These are phyloP conservation scores for Caenorhabditis drosophilae DNA, from an alignment of 2,888 invertebrate species.

Conservation along the genomic window DNA sequence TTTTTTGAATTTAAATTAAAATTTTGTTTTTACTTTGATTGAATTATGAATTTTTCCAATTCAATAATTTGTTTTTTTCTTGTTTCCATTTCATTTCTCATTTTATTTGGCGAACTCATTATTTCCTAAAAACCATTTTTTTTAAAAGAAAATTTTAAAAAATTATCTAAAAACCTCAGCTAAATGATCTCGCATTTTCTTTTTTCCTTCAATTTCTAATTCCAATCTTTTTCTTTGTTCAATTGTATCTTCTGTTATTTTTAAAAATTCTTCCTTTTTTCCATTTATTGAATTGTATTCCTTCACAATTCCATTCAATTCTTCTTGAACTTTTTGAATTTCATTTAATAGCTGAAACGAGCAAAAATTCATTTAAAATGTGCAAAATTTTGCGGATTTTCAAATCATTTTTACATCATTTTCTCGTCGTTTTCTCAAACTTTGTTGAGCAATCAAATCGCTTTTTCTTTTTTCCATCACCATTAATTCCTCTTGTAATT, in stretches of 20 bases:
- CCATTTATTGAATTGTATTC: slow-evolving; percentile 5
- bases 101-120: slow-evolving; percentile 12
- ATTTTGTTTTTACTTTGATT: slow-evolving; percentile 7
- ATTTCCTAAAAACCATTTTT: slow-evolving; percentile 12
- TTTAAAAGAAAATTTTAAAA: background rate
- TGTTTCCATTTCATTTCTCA: slow-evolving; percentile 12
- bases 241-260: slow-evolving; percentile 5
- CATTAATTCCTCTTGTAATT: slow-evolving; percentile 2
- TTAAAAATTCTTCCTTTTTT: background rate
- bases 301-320: slow-evolving; percentile 8
- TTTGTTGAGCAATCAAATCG: slow-evolving; percentile 9
- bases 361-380: too few relatives aligned
- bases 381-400: too few relatives aligned
- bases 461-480: slow-evolving; percentile 11
- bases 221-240: slow-evolving; percentile 6
- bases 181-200: slow-evolving; percentile 20
- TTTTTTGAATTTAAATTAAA: too few relatives aligned
- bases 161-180: background rate
- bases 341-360: slow-evolving; percentile 13
- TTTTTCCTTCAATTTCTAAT: slow-evolving; percentile 8
- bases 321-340: slow-evolving; percentile 7
- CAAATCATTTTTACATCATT: too few relatives aligned
- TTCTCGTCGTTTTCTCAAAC: slow-evolving; percentile 15
- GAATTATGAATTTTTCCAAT: slow-evolving; percentile 3
- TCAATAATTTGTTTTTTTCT: slow-evolving; percentile 22